A percentile compares a stretch with the other conserved stretches of the same genome.
These are phyloP conservation scores for Mus spicilegus DNA, from an alignment of 2,113 vertebrate genomes.

Conservation along the genomic window DNA sequence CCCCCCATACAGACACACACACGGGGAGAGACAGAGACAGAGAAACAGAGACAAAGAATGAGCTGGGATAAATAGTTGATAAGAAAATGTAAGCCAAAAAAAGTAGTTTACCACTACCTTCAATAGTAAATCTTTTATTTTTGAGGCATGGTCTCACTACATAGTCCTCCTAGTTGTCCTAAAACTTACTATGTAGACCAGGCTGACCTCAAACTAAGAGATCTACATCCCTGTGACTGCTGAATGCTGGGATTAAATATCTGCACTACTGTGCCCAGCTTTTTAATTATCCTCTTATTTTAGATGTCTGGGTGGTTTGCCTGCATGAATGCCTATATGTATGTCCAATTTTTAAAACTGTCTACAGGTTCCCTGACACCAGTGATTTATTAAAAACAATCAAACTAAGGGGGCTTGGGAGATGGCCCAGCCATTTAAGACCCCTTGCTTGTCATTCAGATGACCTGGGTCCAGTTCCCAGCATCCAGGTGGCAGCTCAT, in stretches of 20 bases:
- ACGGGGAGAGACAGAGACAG: no score
- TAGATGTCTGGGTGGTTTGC: not conserved
- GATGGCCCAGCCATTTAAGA: no score
- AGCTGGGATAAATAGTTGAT: no score
- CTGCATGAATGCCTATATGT: not conserved
- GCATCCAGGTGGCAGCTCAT: no score
- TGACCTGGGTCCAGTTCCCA: no score
- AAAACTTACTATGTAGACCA: not conserved
- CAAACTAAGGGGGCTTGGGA: no score
- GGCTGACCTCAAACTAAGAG: not conserved
- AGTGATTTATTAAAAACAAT: no score
- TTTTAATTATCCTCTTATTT: not conserved
- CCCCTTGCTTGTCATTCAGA: no score
- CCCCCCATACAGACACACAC: no score
- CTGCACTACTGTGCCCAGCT: not conserved
- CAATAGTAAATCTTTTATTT: not conserved
- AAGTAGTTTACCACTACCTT: not conserved
- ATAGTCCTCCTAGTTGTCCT: not conserved
- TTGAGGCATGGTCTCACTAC: not conserved
- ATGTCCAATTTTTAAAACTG: no score
- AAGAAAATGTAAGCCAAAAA: not conserved
- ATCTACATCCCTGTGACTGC: not conserved
- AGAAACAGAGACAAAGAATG: not conserved
- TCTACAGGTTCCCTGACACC: no score
- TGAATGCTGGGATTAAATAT: not conserved